Evolutionary conservation across 2,888 invertebrate species (phyloP), one percentile per base, ranked within the genome.

Genomic region (Cryptops parisi): DNA sequence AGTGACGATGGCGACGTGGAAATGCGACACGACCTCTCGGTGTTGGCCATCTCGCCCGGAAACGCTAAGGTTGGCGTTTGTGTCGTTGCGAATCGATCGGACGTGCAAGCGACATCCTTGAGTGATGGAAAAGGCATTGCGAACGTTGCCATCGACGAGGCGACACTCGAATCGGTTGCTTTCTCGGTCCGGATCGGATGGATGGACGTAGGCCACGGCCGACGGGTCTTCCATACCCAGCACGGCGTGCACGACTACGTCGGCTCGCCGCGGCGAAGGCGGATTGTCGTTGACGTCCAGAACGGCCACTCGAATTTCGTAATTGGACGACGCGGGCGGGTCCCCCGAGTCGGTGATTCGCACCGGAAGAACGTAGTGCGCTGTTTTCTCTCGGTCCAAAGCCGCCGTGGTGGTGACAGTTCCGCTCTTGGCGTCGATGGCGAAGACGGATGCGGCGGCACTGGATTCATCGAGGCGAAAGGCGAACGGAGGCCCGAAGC

Each of bases 201-300:
- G 96, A 69, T 83, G 85, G 0, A 94, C 84, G 68, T 90, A 80
- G 5, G 90, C 94, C 58, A 96, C 82, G 63, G 84, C 82, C 64
- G 87, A 84, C 1, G 94, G 94, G 68, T 83, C 85, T 0, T 93
- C 84, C 68, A 90, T 80, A 6, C 90, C 93, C 58, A 94, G 82
- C 63, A 84, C 83, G 1, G 83, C 76, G 64, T 84, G 80, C 45
- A 60, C 58, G 2, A 89, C 80, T 21, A 89, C 78, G 62, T 85
- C 84, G 0, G 85, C 84, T 9, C 83, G 82, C 62, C 93, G 76
- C 21, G 89, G 76, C 2, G 79, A 78, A 0, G 89, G 91, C 17
- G 91, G 88, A 65, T 84, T 87, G 63, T 94, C 93, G 67, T 94
- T 94, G 67, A 85, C 81, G 68, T 94, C 93, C 17, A 82, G 68